Conservation (phyloP, 1,140 invertebrate species). For the Brachionus asplanchnoidis region DNA sequence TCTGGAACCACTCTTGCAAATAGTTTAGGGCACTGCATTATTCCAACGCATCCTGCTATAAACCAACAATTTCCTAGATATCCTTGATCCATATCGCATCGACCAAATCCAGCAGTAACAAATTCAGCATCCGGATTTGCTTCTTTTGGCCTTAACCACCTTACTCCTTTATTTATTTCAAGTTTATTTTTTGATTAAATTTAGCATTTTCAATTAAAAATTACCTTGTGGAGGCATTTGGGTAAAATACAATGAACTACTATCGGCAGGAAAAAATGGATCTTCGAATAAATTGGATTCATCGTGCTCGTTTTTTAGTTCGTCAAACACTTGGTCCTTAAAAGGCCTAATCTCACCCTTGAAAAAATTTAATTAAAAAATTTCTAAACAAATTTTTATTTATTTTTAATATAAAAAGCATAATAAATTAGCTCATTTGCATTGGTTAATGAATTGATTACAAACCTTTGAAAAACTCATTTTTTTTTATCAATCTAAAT, state of each 20-base stretch:
- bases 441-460: background rate
- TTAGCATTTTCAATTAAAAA: background rate
- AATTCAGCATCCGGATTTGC: slow-evolving; percentile 50
- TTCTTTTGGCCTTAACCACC: slow-evolving; percentile 41
- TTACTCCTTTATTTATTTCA: background rate
- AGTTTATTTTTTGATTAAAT: background rate
- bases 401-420: background rate
- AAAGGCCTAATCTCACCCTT: slow-evolving; percentile 16
- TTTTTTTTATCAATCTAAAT: background rate
- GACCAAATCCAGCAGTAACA: slow-evolving; percentile 47
- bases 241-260: slow-evolving; percentile 18
- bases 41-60: slow-evolving; percentile 65
- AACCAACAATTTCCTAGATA: slow-evolving; percentile 66
- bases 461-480: slow-evolving; percentile 11
- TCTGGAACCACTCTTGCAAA: slow-evolving; percentile 66
- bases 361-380: background rate
- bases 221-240: slow-evolving; percentile 32
- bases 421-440: background rate
- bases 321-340: slow-evolving; percentile 35
- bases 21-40: slow-evolving; percentile 65
- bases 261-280: slow-evolving; percentile 3
- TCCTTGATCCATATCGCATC: slow-evolving; percentile 65
- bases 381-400: background rate
- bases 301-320: slow-evolving; percentile 22
- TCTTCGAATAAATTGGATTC: slow-evolving; percentile 40